Evolutionary conservation across 2,888 invertebrate species (phyloP), one percentile per base, ranked within the genome.

Genomic region (Pheosia tremula): DNA sequence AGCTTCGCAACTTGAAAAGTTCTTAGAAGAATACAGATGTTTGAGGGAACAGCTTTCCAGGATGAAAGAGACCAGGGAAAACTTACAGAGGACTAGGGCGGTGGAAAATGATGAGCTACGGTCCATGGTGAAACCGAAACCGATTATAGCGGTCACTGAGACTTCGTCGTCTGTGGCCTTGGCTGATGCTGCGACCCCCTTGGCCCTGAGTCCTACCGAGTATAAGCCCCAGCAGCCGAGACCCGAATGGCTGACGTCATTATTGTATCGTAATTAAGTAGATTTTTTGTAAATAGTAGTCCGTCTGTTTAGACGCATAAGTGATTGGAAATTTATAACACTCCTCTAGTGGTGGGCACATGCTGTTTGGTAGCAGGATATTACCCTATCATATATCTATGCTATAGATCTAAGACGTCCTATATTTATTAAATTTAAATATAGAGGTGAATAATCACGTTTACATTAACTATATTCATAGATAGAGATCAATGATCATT

Each of bases 41-140:
- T 93, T 97, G 62, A 96, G 97, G 81, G 96, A 96, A 81, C 96
- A 97, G 84, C 89, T 97, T 68, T 96, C 96, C 63, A 95, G 96
- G 83, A 97, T 97, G 97, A 97, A 97, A 79, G 96, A 96, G 79
- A 96, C 96, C 37, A 95, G 97, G 80, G 96, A 97, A 73, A 96
- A 95, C 69, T 93, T 96, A 76, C 92, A 93, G 77, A 84, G 89
- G 65, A 89, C 85, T 58, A 82, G 89, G 67, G 91, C 90, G 41
- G 89, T 81, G 61, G 94, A 94, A 50, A 94, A 94, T 75, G 94
- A 94, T 56, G 94, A 94, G 66, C 77, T 94, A 13, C 91, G 94
- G 74, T 91, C 95, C 3, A 94, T 94, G 71, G 80, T 95, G 36
- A 95, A 95, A 82, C 94, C 94, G 24, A 95, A 95, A 77, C 93